Evolutionary conservation across 1,140 invertebrate genomes (phyloP), one percentile per base, ranked within the genome.

Genomic region (Psix sp.): DNA sequence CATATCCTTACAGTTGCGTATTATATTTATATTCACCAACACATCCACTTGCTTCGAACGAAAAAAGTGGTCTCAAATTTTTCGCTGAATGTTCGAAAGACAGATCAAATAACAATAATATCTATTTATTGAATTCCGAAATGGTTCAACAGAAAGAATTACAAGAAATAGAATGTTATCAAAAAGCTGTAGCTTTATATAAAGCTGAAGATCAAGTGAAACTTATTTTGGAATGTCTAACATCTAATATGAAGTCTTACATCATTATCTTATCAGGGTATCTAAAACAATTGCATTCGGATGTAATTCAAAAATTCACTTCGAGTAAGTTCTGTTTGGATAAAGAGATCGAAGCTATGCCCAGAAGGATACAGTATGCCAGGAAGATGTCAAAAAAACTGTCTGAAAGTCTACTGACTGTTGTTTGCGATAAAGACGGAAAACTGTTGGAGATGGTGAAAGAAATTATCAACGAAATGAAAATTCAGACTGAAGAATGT

Each of bases 311-410:
- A 73, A 93, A 92, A 81, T 95, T 96, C 78, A 95, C 96, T 60
- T 82, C 95, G 17, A 92, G 91, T 54, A 94, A 94, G 0, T 96
- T 95, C 85, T 94, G 96, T 80, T 93, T 96, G 92, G 94, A 94
- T 6, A 86, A 94, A 1, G 94, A 96, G 84, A 91, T 96, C 79
- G 91, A 96, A 76, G 93, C 96, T n/a, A 95, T 95, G 3, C 95
- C 95, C 6, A 91, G 91, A 79, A 90, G 94, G 80, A 91, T 96
- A 66, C 90, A 92, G 36, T 96, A 96, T 84, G 95, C 93, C 0
- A 90, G 91, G 54, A 88, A 91, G 29, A 92, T 94, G 70, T 95
- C 96, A 82, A 89, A 89, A 13, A 91, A 95, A 80, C 84, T 97
- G 9, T 96, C 92, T 74, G 89, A 91, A 39, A 90, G 20, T 52